Evolutionary conservation across 2,797 vertebrate species (phyloP).

Genomic region (Loris lydekkerianus): DNA sequence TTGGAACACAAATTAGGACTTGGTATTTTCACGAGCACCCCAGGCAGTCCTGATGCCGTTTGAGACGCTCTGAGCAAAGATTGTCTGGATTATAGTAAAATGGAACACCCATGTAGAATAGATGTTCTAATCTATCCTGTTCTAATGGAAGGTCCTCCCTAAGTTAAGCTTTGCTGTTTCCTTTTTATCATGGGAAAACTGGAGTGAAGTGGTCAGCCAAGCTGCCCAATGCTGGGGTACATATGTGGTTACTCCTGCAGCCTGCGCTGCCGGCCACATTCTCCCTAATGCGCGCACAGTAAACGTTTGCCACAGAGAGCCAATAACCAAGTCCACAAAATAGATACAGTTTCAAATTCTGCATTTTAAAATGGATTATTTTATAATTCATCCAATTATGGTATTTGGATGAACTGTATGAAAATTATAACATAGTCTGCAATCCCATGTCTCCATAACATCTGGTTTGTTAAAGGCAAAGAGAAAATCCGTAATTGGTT

Average conservation of each 20-base stretch:
- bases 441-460: neutral
- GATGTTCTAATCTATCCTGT: too few relatives aligned
- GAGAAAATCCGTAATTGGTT: neutral
- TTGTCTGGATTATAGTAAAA: neutral
- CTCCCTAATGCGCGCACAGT: too few relatives aligned
- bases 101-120: neutral
- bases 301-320: neutral
- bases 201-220: rapidly evolving
- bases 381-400: neutral
- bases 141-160: too few relatives aligned
- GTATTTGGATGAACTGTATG: neutral
- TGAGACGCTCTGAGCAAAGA: neutral
- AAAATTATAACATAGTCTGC: neutral
- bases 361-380: neutral
- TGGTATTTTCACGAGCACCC: too few relatives aligned
- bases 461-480: neutral
- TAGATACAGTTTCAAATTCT: neutral
- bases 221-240: too few relatives aligned
- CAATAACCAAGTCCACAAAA: neutral
- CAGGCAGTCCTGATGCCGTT: neutral
- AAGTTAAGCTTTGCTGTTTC: neutral
- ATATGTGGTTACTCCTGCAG: too few relatives aligned
- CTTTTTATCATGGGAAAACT: neutral
- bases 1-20: neutral
- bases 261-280: neutral